Conservation (phyloP, 2,888 invertebrate genomes). For the Melinopterus prodromus region DNA sequence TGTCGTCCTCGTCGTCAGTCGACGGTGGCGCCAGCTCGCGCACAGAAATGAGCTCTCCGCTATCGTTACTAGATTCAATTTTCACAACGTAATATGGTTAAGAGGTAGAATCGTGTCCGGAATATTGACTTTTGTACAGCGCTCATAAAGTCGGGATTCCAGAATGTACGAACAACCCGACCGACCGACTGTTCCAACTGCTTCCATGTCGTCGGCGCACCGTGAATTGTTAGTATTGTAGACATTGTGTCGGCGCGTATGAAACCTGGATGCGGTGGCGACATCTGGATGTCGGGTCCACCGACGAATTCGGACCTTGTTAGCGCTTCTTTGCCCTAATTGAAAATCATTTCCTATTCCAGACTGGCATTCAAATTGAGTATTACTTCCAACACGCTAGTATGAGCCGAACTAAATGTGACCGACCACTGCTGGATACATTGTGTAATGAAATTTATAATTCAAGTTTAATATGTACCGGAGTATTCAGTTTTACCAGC, state of each 20-base stretch:
- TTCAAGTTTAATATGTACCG: too few relatives aligned
- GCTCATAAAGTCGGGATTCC: slow-evolving; percentile 54
- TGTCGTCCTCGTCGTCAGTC: slow-evolving; percentile 28
- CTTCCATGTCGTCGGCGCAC: not conserved
- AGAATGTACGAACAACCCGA: slow-evolving; percentile 27
- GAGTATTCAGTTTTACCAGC: too few relatives aligned
- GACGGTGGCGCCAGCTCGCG: slow-evolving; percentile 30
- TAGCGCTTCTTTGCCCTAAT: slow-evolving; percentile 7
- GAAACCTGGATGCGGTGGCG: slow-evolving; percentile 8
- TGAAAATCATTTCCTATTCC: slow-evolving; percentile 12
- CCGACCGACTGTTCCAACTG: slow-evolving; percentile 17
- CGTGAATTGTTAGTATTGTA: not conserved
- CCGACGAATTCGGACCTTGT: not conserved
- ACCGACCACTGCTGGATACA: too few relatives aligned
- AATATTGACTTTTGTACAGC: slow-evolving; percentile 56
- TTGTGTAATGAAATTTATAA: too few relatives aligned
- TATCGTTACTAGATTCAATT: slow-evolving; percentile 59
- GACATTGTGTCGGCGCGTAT: not conserved
- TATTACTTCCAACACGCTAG: too few relatives aligned
- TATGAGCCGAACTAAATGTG: too few relatives aligned
- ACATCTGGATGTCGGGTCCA: slow-evolving; percentile 19
- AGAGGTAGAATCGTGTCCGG: slow-evolving; percentile 58
- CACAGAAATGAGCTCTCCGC: slow-evolving; percentile 53
- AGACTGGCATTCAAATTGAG: too few relatives aligned
- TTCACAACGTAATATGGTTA: slow-evolving; percentile 59